These are phyloP conservation scores for Dipodomys stephensi DNA, from an alignment of 2,113 vertebrate species.

Conservation along the genomic window DNA sequence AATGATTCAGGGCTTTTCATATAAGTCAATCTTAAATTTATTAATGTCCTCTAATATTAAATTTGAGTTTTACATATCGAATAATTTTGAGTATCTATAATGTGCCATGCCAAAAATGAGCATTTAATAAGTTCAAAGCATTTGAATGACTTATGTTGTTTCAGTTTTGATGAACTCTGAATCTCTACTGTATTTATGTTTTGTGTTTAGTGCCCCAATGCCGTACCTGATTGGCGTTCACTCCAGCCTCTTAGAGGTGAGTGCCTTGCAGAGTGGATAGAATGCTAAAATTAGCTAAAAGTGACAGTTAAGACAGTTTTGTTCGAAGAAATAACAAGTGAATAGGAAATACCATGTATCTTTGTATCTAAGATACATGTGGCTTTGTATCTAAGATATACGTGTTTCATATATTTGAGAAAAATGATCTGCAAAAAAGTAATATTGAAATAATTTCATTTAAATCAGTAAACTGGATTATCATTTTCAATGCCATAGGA, in stretches of 20 bases:
- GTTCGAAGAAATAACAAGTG: background rate
- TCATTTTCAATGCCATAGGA: background rate
- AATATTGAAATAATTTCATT: background rate
- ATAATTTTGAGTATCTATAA: background rate
- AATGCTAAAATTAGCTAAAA: background rate
- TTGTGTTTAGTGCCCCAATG: slow-evolving; percentile 95
- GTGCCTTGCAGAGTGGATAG: slow-evolving; percentile 73
- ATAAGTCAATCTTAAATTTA: background rate
- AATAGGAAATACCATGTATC: background rate
- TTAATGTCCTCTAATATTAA: background rate
- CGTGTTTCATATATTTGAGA: background rate
- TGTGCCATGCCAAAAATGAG: background rate
- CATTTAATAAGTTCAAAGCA: slow-evolving; percentile 14
- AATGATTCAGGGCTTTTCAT: slow-evolving; percentile 31
- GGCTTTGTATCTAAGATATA: background rate
- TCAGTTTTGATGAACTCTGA: slow-evolving; percentile 56
- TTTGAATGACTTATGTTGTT: slow-evolving; percentile 28
- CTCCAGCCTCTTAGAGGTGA: slow-evolving; percentile 97
- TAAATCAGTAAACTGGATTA: background rate
- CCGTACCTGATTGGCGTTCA: slow-evolving; percentile 98
- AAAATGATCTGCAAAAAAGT: background rate
- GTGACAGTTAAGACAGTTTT: background rate
- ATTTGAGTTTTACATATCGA: slow-evolving; percentile 6
- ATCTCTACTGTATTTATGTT: slow-evolving; percentile 59
- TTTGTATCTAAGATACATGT: background rate